Evolutionary conservation across 2,113 vertebrate species (phyloP).

Genomic region (Alligator sinensis): DNA sequence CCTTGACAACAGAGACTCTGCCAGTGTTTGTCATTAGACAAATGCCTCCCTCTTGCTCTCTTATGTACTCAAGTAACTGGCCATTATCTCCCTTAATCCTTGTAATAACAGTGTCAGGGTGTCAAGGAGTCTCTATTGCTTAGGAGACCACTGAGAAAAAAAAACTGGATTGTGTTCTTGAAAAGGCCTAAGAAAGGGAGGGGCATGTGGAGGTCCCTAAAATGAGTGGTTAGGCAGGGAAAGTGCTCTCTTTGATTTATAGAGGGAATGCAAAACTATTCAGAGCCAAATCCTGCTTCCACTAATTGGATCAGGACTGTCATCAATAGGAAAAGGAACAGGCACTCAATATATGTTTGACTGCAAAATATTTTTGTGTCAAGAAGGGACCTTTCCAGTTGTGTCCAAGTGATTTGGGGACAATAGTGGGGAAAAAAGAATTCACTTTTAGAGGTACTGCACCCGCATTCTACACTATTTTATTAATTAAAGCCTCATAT

Average conservation of each 20-base stretch:
- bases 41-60: not conserved
- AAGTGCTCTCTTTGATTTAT: not conserved
- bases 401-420: fast-evolving
- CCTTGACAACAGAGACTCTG: not conserved
- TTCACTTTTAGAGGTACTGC: not conserved
- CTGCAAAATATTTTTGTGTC: not conserved
- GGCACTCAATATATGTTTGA: not conserved
- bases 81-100: constrained; percentile 23
- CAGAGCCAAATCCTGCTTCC: not conserved
- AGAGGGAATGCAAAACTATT: not conserved
- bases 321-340: fast-evolving
- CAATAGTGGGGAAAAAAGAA: fast-evolving
- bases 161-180: not conserved
- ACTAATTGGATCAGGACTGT: not conserved
- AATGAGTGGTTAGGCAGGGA: not conserved
- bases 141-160: not conserved
- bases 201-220: not conserved
- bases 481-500: not conserved
- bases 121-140: constrained; percentile 22
- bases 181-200: not conserved
- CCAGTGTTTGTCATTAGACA: not conserved
- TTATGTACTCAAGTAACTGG: constrained; percentile 10
- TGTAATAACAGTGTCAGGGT: constrained; percentile 11
- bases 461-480: not conserved
- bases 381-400: not conserved